Conservation (phyloP, 2,888 invertebrate genomes). For the Dilophus febrilis region DNA sequence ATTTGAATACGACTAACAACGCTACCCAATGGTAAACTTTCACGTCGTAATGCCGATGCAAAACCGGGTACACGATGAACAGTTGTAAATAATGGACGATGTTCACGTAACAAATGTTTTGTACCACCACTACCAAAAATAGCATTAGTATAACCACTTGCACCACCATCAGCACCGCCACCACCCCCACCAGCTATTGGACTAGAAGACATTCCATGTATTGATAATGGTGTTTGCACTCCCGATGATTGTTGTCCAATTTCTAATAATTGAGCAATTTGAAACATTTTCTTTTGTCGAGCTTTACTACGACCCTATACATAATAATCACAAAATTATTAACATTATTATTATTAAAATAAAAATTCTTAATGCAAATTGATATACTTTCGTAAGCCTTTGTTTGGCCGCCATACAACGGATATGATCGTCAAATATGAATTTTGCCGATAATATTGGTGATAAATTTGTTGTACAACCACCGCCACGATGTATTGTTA, state of each 20-base stretch:
- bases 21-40: constrained; percentile 20
- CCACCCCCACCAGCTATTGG: too few species aligned
- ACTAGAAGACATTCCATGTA: constrained; percentile 21
- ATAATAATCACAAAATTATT: constrained; percentile 5
- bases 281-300: constrained; percentile 90
- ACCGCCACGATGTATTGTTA: constrained; percentile 73
- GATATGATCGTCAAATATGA: constrained; percentile 97
- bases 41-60: constrained; percentile 37
- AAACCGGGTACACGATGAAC: constrained; percentile 36
- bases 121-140: constrained; percentile 24
- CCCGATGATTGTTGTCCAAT: constrained; percentile 38
- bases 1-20: constrained; percentile 26
- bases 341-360: constrained; percentile 1
- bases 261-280: constrained; percentile 82
- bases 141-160: too few species aligned
- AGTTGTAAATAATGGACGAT: constrained; percentile 36
- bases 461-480: constrained; percentile 48
- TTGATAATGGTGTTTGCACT: constrained; percentile 29
- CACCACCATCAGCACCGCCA: too few species aligned
- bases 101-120: constrained; percentile 24
- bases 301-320: constrained; percentile 75
- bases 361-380: neutral
- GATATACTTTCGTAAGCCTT: constrained; percentile 52
- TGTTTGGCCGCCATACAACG: constrained; percentile 99
- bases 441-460: constrained; percentile 74